Conservation (phyloP, 1,140 invertebrate genomes). For the Heterodera schachtii region DNA sequence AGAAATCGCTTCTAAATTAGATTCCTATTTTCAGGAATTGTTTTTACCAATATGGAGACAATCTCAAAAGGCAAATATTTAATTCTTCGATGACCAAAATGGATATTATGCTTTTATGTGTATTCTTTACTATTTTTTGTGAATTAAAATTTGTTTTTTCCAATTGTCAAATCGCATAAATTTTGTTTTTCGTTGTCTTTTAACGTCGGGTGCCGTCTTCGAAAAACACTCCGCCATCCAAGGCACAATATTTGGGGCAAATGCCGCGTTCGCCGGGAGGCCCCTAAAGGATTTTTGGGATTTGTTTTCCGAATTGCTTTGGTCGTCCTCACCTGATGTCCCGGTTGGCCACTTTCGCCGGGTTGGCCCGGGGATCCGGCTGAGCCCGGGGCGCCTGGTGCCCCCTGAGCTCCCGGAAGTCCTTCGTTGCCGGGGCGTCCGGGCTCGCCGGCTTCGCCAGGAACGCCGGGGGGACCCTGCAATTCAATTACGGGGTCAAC, state of each 20-base stretch:
- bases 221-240: constrained; percentile 46
- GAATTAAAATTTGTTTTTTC: background rate
- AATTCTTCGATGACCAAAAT: no score
- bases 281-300: constrained; percentile 15
- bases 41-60: background rate
- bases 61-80: background rate
- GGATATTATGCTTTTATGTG: no score
- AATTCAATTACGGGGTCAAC: constrained; percentile 11
- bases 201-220: constrained; percentile 43
- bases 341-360: constrained; percentile 49
- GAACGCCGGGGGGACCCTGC: constrained; percentile 55
- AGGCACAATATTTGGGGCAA: constrained; percentile 45
- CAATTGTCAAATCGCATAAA: background rate
- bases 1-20: no score
- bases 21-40: background rate
- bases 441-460: constrained; percentile 51
- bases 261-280: constrained; percentile 40
- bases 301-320: background rate
- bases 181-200: background rate
- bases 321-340: constrained; percentile 30
- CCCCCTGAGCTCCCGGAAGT: constrained; percentile 32
- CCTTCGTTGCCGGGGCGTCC: constrained; percentile 54
- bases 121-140: background rate
- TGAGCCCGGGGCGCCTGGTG: constrained; percentile 41
- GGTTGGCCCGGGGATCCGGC: constrained; percentile 54